Evolutionary conservation across 2,888 invertebrate species (phyloP).

Genomic region (Spodoptera exigua): DNA sequence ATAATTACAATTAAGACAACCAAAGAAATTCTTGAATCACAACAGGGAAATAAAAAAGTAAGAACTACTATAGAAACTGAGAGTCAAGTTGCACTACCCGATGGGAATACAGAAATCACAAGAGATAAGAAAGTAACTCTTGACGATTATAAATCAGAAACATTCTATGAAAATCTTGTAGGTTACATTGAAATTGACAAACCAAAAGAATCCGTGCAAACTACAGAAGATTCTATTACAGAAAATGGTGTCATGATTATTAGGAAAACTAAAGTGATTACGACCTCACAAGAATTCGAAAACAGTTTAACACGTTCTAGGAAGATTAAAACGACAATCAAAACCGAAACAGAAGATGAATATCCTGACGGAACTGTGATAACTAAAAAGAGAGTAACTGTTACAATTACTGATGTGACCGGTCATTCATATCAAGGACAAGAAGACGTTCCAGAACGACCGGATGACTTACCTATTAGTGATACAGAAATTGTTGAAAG

Average conservation of each 20-base stretch:
- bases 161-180: conserved; percentile 74
- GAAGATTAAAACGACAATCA: conserved; percentile 79
- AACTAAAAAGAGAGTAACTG: conserved; percentile 82
- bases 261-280: conserved; percentile 78
- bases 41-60: conserved; percentile 74
- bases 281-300: conserved; percentile 77
- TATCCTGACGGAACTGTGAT: conserved; percentile 81
- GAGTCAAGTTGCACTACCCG: conserved; percentile 76
- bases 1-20: conserved; percentile 80
- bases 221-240: conserved; percentile 65
- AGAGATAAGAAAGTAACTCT: conserved; percentile 83
- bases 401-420: conserved; percentile 79
- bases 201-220: conserved; percentile 70
- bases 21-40: conserved; percentile 73
- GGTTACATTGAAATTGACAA: conserved; percentile 71
- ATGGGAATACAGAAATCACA: conserved; percentile 79
- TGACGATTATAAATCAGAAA: conserved; percentile 74
- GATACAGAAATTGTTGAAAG: conserved; percentile 82
- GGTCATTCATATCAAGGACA: conserved; percentile 61
- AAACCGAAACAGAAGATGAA: conserved; percentile 78
- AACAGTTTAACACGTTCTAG: conserved; percentile 66
- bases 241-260: conserved; percentile 74
- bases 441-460: conserved; percentile 61
- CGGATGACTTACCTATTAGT: conserved; percentile 68
- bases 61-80: conserved; percentile 78